Percentiles rank a stretch among this genome's conserved stretches.
Conservation (phyloP, 2,888 invertebrate species). For the Andrena haemorrhoa region DNA sequence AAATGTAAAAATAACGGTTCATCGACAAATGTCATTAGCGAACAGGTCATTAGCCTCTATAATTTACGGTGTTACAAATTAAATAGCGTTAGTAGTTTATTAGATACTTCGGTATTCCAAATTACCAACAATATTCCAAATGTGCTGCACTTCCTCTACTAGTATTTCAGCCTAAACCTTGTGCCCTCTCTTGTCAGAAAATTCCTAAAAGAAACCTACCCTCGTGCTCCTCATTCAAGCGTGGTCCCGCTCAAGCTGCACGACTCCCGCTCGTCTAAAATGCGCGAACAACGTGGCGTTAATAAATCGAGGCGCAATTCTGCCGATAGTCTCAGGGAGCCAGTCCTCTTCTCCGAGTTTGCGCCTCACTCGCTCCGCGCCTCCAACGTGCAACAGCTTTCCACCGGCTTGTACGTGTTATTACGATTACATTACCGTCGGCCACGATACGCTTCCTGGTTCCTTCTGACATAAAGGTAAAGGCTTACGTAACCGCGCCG, state of each 20-base stretch:
- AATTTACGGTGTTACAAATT: no score
- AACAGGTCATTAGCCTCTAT: no score
- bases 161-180: no score
- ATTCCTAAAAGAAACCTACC: no score
- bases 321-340: not conserved
- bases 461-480: constrained; percentile 61
- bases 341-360: constrained; percentile 18
- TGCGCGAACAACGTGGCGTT: not conserved
- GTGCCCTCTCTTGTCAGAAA: no score
- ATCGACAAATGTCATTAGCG: no score
- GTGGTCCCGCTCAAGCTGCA: not conserved
- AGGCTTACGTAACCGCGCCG: constrained; percentile 57
- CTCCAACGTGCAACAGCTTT: constrained; percentile 42
- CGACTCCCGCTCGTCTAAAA: not conserved
- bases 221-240: no score
- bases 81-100: no score
- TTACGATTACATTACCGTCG: constrained; percentile 68
- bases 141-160: no score
- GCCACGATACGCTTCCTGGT: constrained; percentile 65
- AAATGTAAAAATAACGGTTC: no score
- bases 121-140: no score
- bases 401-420: constrained; percentile 56
- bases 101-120: no score
- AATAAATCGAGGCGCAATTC: not conserved
- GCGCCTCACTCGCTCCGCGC: constrained; percentile 15